Evolutionary conservation across 2,113 vertebrate genomes (phyloP).

Genomic region (Neodon shergylaensis): DNA sequence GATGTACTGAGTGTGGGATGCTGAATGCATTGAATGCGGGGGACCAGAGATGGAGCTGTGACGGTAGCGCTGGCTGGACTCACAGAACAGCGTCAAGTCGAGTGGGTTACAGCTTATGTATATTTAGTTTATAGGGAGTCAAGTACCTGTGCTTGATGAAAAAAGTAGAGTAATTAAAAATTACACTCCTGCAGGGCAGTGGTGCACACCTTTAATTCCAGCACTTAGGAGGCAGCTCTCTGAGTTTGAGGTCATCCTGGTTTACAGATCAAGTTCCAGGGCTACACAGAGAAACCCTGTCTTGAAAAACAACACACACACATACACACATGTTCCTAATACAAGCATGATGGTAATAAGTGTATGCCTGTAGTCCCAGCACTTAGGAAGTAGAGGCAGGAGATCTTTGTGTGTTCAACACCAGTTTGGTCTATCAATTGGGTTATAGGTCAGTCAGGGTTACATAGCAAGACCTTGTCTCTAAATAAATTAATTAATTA

Average conservation of each 20-base stretch:
- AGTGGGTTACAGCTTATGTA: not conserved
- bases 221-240: not conserved
- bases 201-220: not conserved
- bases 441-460: not conserved
- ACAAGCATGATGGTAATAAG: not conserved
- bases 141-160: not conserved
- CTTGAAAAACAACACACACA: not conserved
- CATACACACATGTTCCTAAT: not conserved
- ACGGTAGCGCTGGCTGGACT: constrained; percentile 17
- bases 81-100: not conserved
- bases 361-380: not conserved
- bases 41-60: not conserved
- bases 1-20: not conserved
- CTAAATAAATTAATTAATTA: not conserved
- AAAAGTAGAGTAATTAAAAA: constrained; percentile 19
- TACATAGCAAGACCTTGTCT: not conserved
- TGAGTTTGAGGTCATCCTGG: not conserved
- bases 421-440: not conserved
- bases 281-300: not conserved
- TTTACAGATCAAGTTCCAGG: not conserved
- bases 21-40: not conserved
- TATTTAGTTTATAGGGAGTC: not conserved
- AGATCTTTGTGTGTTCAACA: not conserved
- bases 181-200: not conserved
- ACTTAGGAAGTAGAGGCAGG: not conserved